These are phyloP conservation scores for Delphinapterus leucas DNA, from an alignment of 2,113 vertebrate genomes.

Conservation along the genomic window DNA sequence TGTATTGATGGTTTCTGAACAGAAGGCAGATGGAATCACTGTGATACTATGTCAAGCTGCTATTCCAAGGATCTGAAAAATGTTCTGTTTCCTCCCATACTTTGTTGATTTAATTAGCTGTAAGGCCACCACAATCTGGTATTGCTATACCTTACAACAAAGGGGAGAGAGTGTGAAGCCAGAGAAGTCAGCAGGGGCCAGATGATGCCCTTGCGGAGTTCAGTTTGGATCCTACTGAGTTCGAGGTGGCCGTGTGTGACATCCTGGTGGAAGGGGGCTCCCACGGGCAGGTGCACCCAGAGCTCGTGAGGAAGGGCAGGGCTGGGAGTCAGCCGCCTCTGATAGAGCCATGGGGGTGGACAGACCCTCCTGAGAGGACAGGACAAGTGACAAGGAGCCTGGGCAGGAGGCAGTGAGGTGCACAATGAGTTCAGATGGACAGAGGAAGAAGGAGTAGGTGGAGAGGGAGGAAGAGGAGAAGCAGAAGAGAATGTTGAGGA, in stretches of 20 bases:
- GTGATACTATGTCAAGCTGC: not conserved
- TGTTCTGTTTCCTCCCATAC: not conserved
- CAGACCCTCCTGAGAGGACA: not conserved
- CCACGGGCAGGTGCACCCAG: not conserved
- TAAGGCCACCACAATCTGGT: not conserved
- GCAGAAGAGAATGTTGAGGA: not conserved
- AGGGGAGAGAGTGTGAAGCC: not conserved
- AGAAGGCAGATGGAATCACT: not conserved
- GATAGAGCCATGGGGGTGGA: not conserved
- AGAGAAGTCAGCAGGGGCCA: not conserved
- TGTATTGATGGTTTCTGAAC: not conserved
- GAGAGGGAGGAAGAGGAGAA: not conserved
- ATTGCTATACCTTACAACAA: not conserved
- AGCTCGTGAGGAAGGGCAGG: not conserved
- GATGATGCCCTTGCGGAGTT: not conserved
- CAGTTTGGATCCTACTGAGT: not conserved
- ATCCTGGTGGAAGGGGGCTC: not conserved
- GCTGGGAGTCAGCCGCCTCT: not conserved
- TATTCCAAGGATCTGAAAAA: not conserved
- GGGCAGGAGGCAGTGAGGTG: not conserved
- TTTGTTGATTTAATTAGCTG: not conserved
- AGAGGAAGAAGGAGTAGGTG: not conserved
- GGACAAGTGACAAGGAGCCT: not conserved
- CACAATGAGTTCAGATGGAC: not conserved
- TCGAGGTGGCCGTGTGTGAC: not conserved